These are phyloP conservation scores for Catharus ustulatus DNA, from an alignment of 2,797 vertebrate genomes.

Conservation along the genomic window DNA sequence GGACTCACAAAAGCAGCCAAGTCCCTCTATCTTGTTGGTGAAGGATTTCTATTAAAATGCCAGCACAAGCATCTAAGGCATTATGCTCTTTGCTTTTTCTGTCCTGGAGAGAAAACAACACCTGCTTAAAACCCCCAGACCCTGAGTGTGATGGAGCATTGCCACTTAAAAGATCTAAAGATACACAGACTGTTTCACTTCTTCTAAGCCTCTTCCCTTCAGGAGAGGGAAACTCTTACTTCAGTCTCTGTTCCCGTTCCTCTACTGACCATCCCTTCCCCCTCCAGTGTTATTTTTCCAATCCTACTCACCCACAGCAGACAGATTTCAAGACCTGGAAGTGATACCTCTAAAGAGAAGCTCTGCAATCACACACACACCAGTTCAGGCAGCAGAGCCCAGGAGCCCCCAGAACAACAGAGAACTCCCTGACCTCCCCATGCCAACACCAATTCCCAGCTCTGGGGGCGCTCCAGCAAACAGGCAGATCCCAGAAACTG, in stretches of 20 bases:
- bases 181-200: background rate
- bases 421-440: accelerated
- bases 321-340: background rate
- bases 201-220: conserved; percentile 8
- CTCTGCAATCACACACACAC: background rate
- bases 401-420: background rate
- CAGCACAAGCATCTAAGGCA: background rate
- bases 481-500: background rate
- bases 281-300: background rate
- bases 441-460: background rate
- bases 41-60: background rate
- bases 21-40: background rate
- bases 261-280: background rate
- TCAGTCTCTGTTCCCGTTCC: background rate
- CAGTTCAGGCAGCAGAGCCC: background rate
- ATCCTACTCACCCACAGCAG: background rate
- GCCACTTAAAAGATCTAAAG: background rate
- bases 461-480: background rate
- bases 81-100: background rate
- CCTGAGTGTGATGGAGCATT: background rate
- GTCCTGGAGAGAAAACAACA: background rate
- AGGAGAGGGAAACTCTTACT: background rate
- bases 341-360: background rate
- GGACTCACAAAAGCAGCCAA: background rate
- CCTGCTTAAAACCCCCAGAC: background rate